phyloP scores from a whole-genome alignment of 2,113 vertebrate species.

The Vicugna pacos region DNA sequence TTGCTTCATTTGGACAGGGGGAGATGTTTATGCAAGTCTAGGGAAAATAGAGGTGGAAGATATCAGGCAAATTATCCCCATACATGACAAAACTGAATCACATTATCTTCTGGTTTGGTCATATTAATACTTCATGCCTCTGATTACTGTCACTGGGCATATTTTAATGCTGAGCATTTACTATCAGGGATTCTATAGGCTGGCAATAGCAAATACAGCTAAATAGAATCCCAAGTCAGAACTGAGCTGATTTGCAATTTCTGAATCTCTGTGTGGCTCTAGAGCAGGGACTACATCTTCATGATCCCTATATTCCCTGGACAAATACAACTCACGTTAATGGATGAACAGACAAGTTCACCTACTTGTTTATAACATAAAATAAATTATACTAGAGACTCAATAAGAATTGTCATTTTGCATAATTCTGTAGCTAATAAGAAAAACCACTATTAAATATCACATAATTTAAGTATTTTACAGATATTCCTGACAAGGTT shows the following conservation, averaged over 20 bases:
- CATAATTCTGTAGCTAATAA: not conserved
- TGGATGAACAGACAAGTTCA: not conserved
- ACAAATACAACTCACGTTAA: not conserved
- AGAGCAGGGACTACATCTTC: not conserved
- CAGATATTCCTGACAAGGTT: not conserved
- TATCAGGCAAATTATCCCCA: not conserved
- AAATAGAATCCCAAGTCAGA: not conserved
- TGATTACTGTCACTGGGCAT: not conserved
- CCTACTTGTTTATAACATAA: constrained; percentile 14
- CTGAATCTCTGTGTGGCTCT: not conserved
- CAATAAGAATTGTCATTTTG: not conserved
- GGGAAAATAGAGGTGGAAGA: not conserved
- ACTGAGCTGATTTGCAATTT: not conserved
- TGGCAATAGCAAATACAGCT: not conserved
- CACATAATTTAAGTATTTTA: constrained; percentile 11
- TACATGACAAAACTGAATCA: not conserved
- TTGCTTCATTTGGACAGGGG: not conserved
- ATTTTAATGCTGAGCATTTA: not conserved
- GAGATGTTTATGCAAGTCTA: not conserved
- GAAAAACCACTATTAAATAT: not conserved
- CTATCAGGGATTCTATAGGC: not conserved
- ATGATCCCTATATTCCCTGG: not conserved
- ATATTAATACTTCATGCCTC: not conserved
- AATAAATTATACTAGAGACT: not conserved
- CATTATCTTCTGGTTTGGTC: not conserved